A percentile compares a stretch with the other conserved stretches of the same genome.
Conservation (phyloP, 2,113 vertebrate species). For the Calypte anna region DNA sequence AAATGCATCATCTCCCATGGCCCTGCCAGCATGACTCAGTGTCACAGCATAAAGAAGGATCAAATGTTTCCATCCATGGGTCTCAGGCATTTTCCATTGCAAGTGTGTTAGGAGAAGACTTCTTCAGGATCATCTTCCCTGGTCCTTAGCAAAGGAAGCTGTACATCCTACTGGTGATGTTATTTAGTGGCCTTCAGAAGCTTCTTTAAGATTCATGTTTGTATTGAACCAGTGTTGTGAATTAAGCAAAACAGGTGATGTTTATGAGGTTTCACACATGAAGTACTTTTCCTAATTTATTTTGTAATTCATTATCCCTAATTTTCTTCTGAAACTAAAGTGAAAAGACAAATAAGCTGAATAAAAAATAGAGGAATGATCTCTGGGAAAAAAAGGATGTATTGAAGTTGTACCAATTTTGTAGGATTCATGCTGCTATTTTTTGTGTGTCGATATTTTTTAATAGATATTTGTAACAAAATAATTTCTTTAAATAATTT, state of each 20-base stretch:
- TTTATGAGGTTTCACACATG: not conserved
- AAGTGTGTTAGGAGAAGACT: not conserved
- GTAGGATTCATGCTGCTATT: not conserved
- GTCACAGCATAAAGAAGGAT: not conserved
- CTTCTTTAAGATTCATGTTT: not conserved
- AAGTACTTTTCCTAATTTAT: fast-evolving
- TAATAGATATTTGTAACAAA: not conserved
- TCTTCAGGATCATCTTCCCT: not conserved
- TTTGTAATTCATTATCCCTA: not conserved
- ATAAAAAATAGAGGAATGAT: not conserved
- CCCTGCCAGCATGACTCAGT: not conserved
- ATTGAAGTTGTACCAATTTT: not conserved
- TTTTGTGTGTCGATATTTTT: not conserved
- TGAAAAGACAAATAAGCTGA: not conserved
- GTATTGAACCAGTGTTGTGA: not conserved
- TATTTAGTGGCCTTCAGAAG: not conserved
- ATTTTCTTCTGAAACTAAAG: not conserved
- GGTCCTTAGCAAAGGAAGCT: not conserved
- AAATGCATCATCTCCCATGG: not conserved
- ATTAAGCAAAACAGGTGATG: not conserved
- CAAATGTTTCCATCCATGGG: fast-evolving
- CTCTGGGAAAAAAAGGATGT: not conserved
- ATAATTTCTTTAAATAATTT: not conserved
- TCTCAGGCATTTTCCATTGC: not conserved
- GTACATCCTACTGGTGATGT: not conserved